phyloP scores from a whole-genome alignment of 2,888 invertebrate genomes.

The Siphonodentalium dalli region DNA sequence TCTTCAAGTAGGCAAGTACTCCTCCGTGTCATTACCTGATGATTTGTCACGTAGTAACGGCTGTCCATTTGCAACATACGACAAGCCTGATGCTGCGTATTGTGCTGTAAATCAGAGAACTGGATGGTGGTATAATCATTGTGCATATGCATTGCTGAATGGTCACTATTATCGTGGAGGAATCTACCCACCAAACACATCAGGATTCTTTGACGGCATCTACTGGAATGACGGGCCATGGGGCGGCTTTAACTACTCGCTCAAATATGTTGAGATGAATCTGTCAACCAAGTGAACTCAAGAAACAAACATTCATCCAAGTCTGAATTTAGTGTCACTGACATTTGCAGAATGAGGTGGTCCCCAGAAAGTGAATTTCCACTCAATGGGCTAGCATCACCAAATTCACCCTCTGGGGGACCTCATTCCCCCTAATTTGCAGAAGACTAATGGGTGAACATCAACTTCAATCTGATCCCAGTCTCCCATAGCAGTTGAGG shows the following conservation, averaged over 20 bases:
- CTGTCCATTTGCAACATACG: constrained; percentile 34
- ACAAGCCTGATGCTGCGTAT: constrained; percentile 27
- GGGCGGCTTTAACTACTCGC: constrained; percentile 38
- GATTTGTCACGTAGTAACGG: constrained; percentile 36
- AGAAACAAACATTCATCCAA: no score
- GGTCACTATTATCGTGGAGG: constrained; percentile 43
- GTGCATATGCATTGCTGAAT: constrained; percentile 36
- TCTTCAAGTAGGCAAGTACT: constrained; percentile 24
- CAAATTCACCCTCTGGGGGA: no score
- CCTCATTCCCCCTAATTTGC: no score
- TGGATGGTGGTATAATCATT: constrained; percentile 50
- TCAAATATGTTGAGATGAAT: constrained; percentile 35
- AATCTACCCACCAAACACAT: constrained; percentile 29
- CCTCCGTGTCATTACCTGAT: constrained; percentile 27
- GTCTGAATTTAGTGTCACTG: no score
- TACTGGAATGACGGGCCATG: constrained; percentile 45
- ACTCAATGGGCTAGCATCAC: no score
- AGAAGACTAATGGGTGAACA: no score
- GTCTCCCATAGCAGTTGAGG: no score
- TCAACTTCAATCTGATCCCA: no score
- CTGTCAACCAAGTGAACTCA: constrained; percentile 16
- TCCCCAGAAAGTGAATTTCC: no score
- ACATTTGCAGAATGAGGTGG: no score
- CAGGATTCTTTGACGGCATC: constrained; percentile 40
- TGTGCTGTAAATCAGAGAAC: constrained; percentile 37